phyloP scores from a whole-genome alignment of 2,797 vertebrate genomes.

The Sebastiscus tertius region DNA sequence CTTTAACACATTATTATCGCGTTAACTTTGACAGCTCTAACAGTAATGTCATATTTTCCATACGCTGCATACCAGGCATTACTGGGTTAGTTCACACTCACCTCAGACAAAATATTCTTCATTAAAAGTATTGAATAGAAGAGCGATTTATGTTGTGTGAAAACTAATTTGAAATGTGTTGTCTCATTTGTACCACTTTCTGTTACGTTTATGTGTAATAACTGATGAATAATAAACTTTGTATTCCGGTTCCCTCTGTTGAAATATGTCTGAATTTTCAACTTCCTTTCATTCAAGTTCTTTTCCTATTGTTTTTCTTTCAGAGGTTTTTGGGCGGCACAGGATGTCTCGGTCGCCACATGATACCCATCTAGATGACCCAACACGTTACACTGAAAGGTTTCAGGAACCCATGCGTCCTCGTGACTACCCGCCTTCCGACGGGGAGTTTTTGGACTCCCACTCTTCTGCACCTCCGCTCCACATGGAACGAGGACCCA shows the following conservation, averaged over 20 bases:
- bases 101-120: background rate
- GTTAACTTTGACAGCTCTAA: too few relatives aligned
- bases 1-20: too few relatives aligned
- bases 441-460: slow-evolving; percentile 50
- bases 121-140: background rate
- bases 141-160: background rate
- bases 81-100: background rate
- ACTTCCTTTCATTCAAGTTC: background rate
- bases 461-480: slow-evolving; percentile 37
- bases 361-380: slow-evolving; percentile 40
- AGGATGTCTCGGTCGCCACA: background rate
- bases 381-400: slow-evolving; percentile 38
- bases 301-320: background rate
- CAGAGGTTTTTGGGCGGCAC: slow-evolving; percentile 52
- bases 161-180: background rate
- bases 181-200: background rate
- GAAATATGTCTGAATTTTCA: background rate
- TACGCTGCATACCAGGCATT: background rate
- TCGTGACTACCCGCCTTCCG: slow-evolving; percentile 23
- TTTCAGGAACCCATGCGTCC: slow-evolving; percentile 52
- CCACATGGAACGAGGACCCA: slow-evolving; percentile 35
- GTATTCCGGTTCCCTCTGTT: background rate
- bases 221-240: background rate
- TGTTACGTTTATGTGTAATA: background rate
- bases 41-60: background rate